Evolutionary conservation across 2,888 invertebrate genomes (phyloP).

Genomic region (Hydrotaea cyrtoneurina): DNA sequence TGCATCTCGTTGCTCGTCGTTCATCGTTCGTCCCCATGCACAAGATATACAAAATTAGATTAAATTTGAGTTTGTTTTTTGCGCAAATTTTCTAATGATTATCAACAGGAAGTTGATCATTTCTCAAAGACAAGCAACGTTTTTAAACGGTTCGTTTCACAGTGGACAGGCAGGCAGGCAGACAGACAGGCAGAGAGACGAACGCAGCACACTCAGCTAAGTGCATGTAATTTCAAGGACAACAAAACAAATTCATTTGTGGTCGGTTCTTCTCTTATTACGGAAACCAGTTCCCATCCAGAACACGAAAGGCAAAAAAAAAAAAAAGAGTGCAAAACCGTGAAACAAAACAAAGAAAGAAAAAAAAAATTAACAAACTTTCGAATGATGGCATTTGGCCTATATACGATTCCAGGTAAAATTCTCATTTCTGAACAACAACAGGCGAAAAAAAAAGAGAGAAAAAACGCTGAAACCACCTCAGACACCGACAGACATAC

Average conservation of each 20-base stretch:
- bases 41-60: neutral
- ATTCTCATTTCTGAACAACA: neutral
- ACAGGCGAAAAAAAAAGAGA: slow-evolving; percentile 23
- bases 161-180: neutral
- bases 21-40: neutral
- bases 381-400: slow-evolving; percentile 78
- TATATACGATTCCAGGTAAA: slow-evolving; percentile 75
- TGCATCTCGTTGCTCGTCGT: neutral
- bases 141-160: neutral
- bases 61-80: neutral
- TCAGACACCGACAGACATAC: neutral
- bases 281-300: slow-evolving; percentile 21
- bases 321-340: neutral
- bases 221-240: slow-evolving; percentile 68
- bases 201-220: neutral
- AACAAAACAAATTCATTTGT: slow-evolving; percentile 60
- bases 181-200: neutral
- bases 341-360: slow-evolving; percentile 9
- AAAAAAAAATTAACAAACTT: no score
- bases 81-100: slow-evolving; percentile 30
- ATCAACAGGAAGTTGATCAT: slow-evolving; percentile 63
- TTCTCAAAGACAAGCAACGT: slow-evolving; percentile 51
- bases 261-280: slow-evolving; percentile 10
- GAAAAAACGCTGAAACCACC: slow-evolving; percentile 26
- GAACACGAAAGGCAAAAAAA: neutral